Percentiles rank a stretch among this genome's conserved stretches.
Evolutionary conservation across 1,140 invertebrate species (phyloP).

Genomic region (Octopus bimaculoides): DNA sequence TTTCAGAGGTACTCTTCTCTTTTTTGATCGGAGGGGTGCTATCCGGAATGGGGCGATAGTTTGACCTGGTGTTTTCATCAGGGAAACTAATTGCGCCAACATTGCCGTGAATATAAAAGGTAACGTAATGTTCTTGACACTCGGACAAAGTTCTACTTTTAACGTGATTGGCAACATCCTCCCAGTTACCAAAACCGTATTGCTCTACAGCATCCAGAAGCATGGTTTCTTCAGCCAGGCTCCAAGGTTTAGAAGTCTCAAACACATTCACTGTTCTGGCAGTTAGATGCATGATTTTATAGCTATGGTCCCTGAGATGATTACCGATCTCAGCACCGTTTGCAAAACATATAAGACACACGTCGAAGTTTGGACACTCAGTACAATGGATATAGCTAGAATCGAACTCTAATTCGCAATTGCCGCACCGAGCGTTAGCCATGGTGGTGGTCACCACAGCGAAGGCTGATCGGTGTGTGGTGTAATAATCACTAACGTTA

Average conservation of each 20-base stretch:
- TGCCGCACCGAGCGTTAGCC: not conserved
- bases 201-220: constrained; percentile 91
- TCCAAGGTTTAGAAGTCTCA: constrained; percentile 66
- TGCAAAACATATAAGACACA: constrained; percentile 70
- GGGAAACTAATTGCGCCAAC: constrained; percentile 64
- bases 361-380: not conserved
- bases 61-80: not conserved
- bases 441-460: not conserved
- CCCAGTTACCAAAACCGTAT: constrained; percentile 92
- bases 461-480: not conserved
- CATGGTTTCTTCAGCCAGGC: constrained; percentile 82
- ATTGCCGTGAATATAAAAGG: constrained; percentile 82
- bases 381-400: not conserved
- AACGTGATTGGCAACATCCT: constrained; percentile 71
- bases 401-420: not conserved
- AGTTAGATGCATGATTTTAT: constrained; percentile 71
- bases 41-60: not conserved
- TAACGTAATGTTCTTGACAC: constrained; percentile 88
- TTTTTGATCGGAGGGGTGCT: not conserved
- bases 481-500: not conserved
- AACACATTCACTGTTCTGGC: constrained; percentile 41
- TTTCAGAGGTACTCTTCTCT: not conserved
- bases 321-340: constrained; percentile 86
- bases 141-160: constrained; percentile 76
- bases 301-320: constrained; percentile 86